These are phyloP conservation scores for Sitobion miscanthi DNA, from an alignment of 1,140 invertebrate species.

Conservation along the genomic window DNA sequence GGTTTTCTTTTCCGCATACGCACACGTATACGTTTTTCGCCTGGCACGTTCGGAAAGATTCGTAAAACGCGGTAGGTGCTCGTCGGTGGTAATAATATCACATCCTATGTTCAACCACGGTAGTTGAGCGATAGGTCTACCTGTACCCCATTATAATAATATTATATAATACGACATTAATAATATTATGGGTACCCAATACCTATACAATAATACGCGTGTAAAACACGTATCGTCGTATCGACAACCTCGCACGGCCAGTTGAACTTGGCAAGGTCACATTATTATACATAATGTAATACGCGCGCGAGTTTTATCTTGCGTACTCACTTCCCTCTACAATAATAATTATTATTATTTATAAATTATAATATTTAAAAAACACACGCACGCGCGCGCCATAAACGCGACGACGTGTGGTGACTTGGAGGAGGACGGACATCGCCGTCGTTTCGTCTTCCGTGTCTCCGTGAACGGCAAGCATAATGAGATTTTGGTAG, in stretches of 20 bases:
- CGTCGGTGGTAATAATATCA: too few species aligned
- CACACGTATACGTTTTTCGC: not conserved
- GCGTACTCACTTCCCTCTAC: not conserved
- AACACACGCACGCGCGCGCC: not conserved
- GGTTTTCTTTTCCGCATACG: not conserved
- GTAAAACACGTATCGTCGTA: not conserved
- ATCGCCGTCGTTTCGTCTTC: not conserved
- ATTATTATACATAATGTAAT: too few species aligned
- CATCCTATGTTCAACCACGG: not conserved
- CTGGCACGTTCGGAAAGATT: not conserved
- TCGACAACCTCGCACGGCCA: constrained; percentile 33
- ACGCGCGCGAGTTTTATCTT: not conserved
- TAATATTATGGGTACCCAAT: not conserved
- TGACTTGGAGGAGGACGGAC: not conserved
- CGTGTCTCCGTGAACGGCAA: constrained; percentile 26
- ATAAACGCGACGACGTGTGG: not conserved
- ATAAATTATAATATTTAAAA: not conserved
- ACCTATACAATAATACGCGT: not conserved
- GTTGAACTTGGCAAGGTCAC: constrained; percentile 50
- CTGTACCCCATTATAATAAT: not conserved
- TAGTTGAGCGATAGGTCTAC: too few species aligned
- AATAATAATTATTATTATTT: not conserved
- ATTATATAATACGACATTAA: not conserved
- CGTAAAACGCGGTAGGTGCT: not conserved
- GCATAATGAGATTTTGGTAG: not conserved